Conservation (phyloP, 2,797 vertebrate genomes). For the Paramormyrops hopkinsi region DNA sequence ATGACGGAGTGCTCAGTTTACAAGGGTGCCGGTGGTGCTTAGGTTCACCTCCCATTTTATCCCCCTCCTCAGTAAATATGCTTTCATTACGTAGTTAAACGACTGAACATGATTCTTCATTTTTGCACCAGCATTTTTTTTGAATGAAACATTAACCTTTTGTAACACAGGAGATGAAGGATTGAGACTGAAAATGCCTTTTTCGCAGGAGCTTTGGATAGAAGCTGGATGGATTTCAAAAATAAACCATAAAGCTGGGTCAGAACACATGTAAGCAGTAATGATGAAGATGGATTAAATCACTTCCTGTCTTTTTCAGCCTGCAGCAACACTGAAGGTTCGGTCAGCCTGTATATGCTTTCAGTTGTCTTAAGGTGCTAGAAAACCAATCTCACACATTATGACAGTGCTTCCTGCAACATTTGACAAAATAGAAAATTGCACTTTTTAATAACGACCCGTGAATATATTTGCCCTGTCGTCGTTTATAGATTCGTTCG, state of each 20-base stretch:
- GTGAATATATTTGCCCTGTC: neutral
- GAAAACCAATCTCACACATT: neutral
- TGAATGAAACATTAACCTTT: neutral
- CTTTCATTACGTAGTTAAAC: neutral
- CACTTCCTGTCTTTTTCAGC: neutral
- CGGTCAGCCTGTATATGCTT: neutral
- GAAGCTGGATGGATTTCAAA: neutral
- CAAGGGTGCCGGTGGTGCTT: neutral
- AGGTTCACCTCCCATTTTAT: neutral
- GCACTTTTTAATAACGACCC: neutral
- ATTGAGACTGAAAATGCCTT: neutral
- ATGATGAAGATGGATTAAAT: neutral
- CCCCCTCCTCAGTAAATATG: neutral
- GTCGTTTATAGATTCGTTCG: neutral
- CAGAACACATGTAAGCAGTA: neutral
- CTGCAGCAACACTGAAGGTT: neutral
- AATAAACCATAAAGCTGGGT: neutral
- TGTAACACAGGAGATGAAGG: neutral
- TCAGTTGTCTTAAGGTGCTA: neutral
- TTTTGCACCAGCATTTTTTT: neutral
- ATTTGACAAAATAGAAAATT: neutral
- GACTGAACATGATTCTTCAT: neutral
- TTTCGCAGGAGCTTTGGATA: neutral
- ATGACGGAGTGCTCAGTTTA: neutral
- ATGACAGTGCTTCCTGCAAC: neutral